Conservation (phyloP, 2,797 vertebrate genomes). For the Sebastiscus albofasciatus region DNA sequence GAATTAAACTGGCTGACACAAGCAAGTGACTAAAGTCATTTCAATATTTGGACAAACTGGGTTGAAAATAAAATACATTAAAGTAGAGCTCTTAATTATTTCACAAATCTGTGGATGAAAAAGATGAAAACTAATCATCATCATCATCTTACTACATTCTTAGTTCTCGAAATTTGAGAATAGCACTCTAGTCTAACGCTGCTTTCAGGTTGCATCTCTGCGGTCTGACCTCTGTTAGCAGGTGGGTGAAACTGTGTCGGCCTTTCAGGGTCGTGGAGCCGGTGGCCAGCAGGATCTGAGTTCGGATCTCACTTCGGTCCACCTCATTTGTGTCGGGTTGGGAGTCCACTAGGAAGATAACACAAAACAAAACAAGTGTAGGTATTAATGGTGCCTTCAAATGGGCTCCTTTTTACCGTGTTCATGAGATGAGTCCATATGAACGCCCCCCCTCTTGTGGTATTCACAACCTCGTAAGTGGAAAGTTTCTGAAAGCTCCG, state of each 20-base stretch:
- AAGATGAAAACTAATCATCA: not conserved
- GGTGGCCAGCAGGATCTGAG: constrained; percentile 91
- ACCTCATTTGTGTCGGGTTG: constrained; percentile 90
- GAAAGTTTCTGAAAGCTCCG: too few relatives aligned
- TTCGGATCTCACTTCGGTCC: constrained; percentile 90
- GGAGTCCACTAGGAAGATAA: constrained; percentile 82
- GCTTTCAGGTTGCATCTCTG: not conserved
- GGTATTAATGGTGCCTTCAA: not conserved
- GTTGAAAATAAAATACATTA: not conserved
- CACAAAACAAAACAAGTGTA: not conserved
- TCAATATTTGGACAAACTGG: not conserved
- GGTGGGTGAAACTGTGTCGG: constrained; percentile 85
- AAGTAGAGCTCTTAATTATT: not conserved
- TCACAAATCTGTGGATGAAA: not conserved
- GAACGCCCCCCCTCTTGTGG: too few relatives aligned
- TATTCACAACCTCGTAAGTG: too few relatives aligned
- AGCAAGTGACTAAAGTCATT: not conserved
- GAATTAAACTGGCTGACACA: not conserved
- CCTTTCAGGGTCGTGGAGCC: constrained; percentile 78
- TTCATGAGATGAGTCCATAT: too few relatives aligned
- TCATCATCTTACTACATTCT: not conserved
- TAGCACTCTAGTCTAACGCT: not conserved
- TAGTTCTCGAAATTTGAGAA: not conserved
- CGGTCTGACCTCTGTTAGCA: constrained; percentile 83
- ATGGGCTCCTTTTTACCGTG: too few relatives aligned